These are phyloP conservation scores for Ephydatia muelleri DNA, from an alignment of 37 sponge, comb jelly and placozoan species.

Conservation along the genomic window DNA sequence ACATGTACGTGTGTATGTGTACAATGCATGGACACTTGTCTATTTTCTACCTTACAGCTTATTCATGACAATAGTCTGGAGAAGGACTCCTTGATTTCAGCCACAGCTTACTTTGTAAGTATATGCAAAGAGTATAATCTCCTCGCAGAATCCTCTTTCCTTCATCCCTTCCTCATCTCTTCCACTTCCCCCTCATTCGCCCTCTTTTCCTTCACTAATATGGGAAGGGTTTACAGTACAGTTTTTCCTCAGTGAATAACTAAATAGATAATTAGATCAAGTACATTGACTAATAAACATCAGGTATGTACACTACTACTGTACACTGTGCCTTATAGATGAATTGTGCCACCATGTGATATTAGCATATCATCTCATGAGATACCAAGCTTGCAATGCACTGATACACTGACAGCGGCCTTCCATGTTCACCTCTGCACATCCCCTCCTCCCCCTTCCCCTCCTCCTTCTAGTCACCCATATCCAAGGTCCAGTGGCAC, in stretches of 20 bases:
- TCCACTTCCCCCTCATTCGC: background rate
- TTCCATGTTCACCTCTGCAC: background rate
- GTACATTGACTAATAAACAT: no score
- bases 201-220: background rate
- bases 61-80: background rate
- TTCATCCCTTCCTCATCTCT: no score
- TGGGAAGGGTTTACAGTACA: no score
- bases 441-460: background rate
- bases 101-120: slow-evolving; percentile 50
- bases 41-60: no score
- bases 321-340: no score
- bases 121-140: no score
- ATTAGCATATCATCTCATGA: background rate
- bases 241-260: no score
- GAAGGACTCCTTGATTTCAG: background rate
- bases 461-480: slow-evolving; percentile 36
- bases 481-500: slow-evolving; percentile 63
- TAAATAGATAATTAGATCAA: no score
- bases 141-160: no score
- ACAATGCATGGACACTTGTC: background rate
- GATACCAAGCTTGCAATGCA: background rate
- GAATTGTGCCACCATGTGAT: background rate
- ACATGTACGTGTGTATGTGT: no score
- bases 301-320: no score
- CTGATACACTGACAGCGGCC: background rate